Evolutionary conservation across 2,888 invertebrate species (phyloP), one percentile per base, ranked within the genome.

Genomic region (Temnothorax rugatulus): DNA sequence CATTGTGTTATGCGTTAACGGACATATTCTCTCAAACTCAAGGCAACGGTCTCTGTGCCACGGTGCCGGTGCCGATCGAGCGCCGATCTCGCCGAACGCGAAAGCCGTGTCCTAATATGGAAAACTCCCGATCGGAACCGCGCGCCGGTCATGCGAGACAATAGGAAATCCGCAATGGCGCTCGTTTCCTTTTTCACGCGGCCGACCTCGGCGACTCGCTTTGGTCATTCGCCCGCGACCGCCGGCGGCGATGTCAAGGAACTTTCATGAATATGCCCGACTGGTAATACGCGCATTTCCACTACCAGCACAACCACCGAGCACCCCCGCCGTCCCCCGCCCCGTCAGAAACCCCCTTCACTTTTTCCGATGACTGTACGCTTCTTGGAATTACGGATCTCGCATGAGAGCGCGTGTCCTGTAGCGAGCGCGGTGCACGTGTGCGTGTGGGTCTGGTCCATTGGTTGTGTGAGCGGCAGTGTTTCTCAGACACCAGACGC

Each of bases 301-400:
- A 89, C 86, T 85, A 88, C 83, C 79, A 76, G 84, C 77, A 54
- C 77, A 54, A 68, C 61, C 61, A 71, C 79, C 84, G 66, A 50
- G 75, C 84, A 85, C 88, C 88, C 83, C 86, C 84, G 82, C 84
- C 34, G 84, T 47, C 50, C 63, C 15, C 71, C 73, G 41, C 81
- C 71, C 82, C 71, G 41, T 25, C 68, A 74, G 66, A 29, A 61
- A 83, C 82, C 84, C 85, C 87, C 88, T 84, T 89, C 87, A 91
- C 92, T 93, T 92, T 91, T 92, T 89, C 85, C 90, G 73, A 85
- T 86, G 93, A 93, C 93, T 94, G 94, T 94, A 94, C 93, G 85
- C 89, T 94, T 94, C 94, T 94, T 82, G 91, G 94, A 94, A 94
- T 90, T 90, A 90, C 90, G 90, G 90, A 92, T 91, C 92, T 90